A percentile compares a stretch with the other conserved stretches of the same genome.
These are phyloP conservation scores for Drosophila mayaguana DNA, from an alignment of 2,888 invertebrate species.

Conservation along the genomic window DNA sequence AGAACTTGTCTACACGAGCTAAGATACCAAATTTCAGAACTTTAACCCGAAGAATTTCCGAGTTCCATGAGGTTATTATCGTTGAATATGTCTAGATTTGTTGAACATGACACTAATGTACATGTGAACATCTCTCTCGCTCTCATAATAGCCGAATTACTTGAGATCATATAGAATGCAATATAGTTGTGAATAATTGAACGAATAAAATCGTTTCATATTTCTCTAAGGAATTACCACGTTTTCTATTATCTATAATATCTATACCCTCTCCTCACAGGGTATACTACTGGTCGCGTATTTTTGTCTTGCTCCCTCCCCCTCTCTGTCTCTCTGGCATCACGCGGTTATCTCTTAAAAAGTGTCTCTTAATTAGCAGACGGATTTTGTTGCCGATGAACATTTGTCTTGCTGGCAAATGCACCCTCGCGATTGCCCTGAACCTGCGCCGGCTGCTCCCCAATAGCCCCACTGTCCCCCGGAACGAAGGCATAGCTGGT, in stretches of 20 bases:
- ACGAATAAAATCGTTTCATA: background rate
- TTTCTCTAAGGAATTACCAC: too few relatives aligned
- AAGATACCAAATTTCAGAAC: background rate
- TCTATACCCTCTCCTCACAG: background rate
- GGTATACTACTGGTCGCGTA: background rate
- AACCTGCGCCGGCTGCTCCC: slow-evolving; percentile 33
- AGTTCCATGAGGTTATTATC: background rate
- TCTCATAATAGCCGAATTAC: background rate
- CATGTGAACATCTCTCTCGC: too few relatives aligned
- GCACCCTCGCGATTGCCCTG: slow-evolving; percentile 47
- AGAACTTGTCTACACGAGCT: background rate
- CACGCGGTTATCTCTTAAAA: slow-evolving; percentile 17
- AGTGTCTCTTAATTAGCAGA: slow-evolving; percentile 34
- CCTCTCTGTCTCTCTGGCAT: background rate
- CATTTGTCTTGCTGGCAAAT: slow-evolving; percentile 49
- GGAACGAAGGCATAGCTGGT: slow-evolving; percentile 48
- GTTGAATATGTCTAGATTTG: too few relatives aligned
- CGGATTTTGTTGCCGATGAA: slow-evolving; percentile 8
- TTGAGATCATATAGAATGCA: background rate
- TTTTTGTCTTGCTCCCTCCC: background rate
- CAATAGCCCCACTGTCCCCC: background rate
- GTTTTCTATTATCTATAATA: background rate
- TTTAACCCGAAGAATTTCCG: background rate
- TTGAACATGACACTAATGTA: background rate
- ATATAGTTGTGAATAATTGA: background rate